These are phyloP conservation scores for Salminus brasiliensis DNA, from an alignment of 2,113 vertebrate genomes.

Conservation along the genomic window DNA sequence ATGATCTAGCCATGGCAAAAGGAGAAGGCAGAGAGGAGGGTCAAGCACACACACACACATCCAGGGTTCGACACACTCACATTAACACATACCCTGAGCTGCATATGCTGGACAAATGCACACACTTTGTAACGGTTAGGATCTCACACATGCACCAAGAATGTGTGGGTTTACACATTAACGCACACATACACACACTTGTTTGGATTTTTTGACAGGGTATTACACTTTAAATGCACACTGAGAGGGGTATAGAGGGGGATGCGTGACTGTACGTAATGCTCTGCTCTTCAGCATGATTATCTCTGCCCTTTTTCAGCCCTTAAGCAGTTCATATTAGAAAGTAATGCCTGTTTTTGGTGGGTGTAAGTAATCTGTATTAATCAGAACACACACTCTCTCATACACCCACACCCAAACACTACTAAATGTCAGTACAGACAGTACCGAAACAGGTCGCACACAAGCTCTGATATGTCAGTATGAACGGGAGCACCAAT, in stretches of 20 bases:
- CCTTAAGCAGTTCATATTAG: neutral
- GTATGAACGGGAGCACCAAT: neutral
- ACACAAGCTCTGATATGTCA: neutral
- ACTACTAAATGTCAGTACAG: neutral
- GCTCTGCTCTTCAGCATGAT: neutral
- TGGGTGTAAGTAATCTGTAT: slow-evolving; percentile 8
- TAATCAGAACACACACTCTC: slow-evolving; percentile 1
- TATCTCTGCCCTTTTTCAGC: neutral
- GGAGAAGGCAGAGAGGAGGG: neutral
- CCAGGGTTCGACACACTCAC: neutral
- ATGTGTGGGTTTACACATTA: neutral
- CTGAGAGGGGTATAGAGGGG: neutral
- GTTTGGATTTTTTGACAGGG: neutral
- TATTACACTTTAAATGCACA: neutral
- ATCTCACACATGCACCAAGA: neutral
- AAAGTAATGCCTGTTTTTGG: neutral
- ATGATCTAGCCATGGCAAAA: neutral
- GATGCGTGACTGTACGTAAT: neutral
- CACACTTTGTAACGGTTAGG: neutral
- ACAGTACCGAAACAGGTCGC: neutral
- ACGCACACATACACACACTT: neutral
- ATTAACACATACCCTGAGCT: neutral
- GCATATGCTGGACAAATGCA: neutral
- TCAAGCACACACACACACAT: neutral
- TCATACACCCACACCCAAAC: neutral